Percentiles rank a stretch among this genome's conserved stretches.
Evolutionary conservation across 2,888 invertebrate genomes (phyloP).

Genomic region (Acutogordius australiensis): DNA sequence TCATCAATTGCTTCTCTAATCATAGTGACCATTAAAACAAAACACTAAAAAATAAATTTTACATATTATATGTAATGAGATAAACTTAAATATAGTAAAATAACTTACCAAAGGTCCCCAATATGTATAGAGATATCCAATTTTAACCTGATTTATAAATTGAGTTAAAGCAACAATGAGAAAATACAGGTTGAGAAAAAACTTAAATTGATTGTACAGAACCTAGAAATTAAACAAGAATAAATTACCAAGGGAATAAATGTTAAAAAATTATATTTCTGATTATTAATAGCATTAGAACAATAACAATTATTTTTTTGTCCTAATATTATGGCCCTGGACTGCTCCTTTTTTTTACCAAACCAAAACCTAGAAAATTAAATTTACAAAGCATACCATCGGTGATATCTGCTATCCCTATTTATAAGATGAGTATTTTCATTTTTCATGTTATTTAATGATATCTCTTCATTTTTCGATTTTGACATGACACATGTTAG

Average conservation of each 20-base stretch:
- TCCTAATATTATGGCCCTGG: conserved; percentile 24
- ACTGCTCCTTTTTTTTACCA: conserved; percentile 19
- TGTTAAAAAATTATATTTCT: conserved; percentile 56
- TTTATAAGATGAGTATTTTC: too few relatives aligned
- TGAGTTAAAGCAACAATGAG: conserved; percentile 88
- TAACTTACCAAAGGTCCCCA: conserved; percentile 64
- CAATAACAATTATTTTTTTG: conserved; percentile 28
- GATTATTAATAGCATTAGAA: conserved; percentile 72
- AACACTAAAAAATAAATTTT: conserved; percentile 33
- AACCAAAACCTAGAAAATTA: neutral
- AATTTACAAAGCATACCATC: neutral
- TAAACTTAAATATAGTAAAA: conserved; percentile 10
- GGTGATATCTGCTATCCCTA: too few relatives aligned
- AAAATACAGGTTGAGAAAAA: conserved; percentile 91
- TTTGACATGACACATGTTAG: too few relatives aligned
- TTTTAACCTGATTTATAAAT: conserved; percentile 76
- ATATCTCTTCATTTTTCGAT: too few relatives aligned
- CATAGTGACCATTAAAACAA: conserved; percentile 76
- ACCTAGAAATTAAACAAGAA: conserved; percentile 32
- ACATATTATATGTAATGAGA: conserved; percentile 8
- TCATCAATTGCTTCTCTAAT: conserved; percentile 89
- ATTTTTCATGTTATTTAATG: too few relatives aligned
- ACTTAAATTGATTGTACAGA: conserved; percentile 87
- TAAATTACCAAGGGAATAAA: conserved; percentile 31
- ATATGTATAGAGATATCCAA: conserved; percentile 91